Evolutionary conservation across 30 jellyfish, hydroid and myxozoan genomes (phyloP), one percentile per base, ranked within the genome.

Genomic region (Hydractinia symbiolongicarpus): DNA sequence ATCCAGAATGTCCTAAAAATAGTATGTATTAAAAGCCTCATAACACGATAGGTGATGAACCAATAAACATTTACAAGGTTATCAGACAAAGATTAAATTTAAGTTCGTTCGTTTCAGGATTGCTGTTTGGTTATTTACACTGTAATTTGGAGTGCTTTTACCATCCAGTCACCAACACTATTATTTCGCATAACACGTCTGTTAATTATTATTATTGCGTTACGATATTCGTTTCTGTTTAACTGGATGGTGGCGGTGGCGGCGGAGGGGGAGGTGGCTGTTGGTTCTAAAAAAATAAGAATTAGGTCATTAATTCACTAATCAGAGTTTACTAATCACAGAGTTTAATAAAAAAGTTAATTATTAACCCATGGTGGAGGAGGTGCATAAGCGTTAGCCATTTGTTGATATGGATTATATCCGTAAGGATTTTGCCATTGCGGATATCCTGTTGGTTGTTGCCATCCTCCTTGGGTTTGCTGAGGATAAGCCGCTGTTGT

Each of bases 221-320:
- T 30, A 2, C 2, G 44, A 30, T 30, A 30, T 30, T 30, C 44
- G 44, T 30, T 4, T 58, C 4, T 64, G 60, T 17, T 77, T 49
- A 77, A 56, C 85, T 77, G 55, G 85, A 61, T 8, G 85, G 79
- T 9, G 85, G 85, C 4, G 85, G 85, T 77, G 85, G 85, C 5
- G 85, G 85, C 55, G 85, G 85, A 5, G 85, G 85, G 6, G 85
- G 85, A 11, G 85, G 85, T 55, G 78, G 84, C 17, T 77, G 85
- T 55, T 77, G 85, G 5, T 79, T 17, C 85, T 77, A 55, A 55
- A 77, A n/a, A 52, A 53, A 16, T 8, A 77, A 4, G 9, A 21
- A 53, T 7, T 15, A 9, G n/a, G 5, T 9, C 9, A 71, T n/a
- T 71, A 53, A 13, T 15, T 16, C 1, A 58, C 19, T 11, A 58